A percentile compares a stretch with the other conserved stretches of the same genome.
Conservation (phyloP, 2,888 invertebrate genomes). For the Cerastis leucographa region DNA sequence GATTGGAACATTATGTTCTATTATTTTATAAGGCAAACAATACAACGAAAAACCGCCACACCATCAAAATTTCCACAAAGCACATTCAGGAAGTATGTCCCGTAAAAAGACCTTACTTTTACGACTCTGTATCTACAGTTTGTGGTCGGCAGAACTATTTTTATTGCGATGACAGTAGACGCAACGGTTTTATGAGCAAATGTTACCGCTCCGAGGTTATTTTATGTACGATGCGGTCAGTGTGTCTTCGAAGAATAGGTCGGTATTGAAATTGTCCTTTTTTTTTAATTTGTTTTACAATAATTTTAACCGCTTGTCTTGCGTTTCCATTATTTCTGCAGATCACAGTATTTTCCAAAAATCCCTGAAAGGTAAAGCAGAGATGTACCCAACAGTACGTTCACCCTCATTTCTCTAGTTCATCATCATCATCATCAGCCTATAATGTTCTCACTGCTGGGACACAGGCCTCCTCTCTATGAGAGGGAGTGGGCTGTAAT, state of each 20-base stretch:
- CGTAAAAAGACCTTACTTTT: constrained; percentile 37
- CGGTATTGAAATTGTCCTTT: background rate
- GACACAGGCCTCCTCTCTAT: too few species aligned
- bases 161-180: constrained; percentile 38
- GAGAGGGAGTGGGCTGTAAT: too few species aligned
- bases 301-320: background rate
- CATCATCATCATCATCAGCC: too few species aligned
- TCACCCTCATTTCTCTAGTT: background rate
- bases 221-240: constrained; percentile 6
- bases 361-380: background rate
- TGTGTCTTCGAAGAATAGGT: background rate
- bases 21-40: background rate
- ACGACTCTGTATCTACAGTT: constrained; percentile 24
- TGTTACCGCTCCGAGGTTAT: constrained; percentile 20
- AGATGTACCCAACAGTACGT: background rate
- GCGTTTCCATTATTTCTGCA: background rate
- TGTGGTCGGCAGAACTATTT: constrained; percentile 39
- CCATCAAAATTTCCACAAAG: constrained; percentile 4
- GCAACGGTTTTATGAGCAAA: constrained; percentile 38
- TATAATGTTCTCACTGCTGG: too few species aligned
- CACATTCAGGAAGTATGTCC: constrained; percentile 29
- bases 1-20: background rate
- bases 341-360: background rate
- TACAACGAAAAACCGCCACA: background rate
- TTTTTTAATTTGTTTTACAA: background rate